phyloP scores from a whole-genome alignment of 2,113 vertebrate species.

The Pteropus alecto region DNA sequence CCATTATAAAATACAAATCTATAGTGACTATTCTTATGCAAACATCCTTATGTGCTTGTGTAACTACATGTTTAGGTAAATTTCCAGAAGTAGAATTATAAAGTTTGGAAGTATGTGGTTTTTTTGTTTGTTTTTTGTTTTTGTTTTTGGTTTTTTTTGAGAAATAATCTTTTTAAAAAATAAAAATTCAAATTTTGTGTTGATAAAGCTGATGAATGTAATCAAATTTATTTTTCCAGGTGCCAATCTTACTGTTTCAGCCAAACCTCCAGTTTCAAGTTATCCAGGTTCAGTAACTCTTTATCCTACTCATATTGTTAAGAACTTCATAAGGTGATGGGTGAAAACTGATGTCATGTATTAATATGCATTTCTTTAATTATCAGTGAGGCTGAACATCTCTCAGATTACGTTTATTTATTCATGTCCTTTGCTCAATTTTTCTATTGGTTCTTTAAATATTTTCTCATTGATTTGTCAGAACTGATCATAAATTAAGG shows the following conservation, averaged over 20 bases:
- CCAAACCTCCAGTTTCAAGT: background rate
- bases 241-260: background rate
- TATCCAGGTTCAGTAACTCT: constrained; percentile 27
- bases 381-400: background rate
- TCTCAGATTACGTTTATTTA: background rate
- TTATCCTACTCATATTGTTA: background rate
- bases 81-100: background rate
- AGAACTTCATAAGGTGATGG: background rate
- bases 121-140: background rate
- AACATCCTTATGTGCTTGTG: background rate
- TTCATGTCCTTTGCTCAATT: background rate
- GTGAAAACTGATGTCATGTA: background rate
- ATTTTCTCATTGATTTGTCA: constrained; percentile 24
- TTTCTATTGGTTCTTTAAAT: background rate
- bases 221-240: constrained; percentile 47
- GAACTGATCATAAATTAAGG: background rate
- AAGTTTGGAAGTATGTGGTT: background rate
- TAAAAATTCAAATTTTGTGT: background rate
- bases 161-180: background rate
- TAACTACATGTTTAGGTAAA: background rate
- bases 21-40: background rate
- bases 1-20: background rate
- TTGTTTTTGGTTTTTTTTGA: background rate
- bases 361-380: background rate
- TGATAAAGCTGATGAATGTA: background rate